Conservation (phyloP, 2,888 invertebrate species). For the Dermolepida albohirtum region DNA sequence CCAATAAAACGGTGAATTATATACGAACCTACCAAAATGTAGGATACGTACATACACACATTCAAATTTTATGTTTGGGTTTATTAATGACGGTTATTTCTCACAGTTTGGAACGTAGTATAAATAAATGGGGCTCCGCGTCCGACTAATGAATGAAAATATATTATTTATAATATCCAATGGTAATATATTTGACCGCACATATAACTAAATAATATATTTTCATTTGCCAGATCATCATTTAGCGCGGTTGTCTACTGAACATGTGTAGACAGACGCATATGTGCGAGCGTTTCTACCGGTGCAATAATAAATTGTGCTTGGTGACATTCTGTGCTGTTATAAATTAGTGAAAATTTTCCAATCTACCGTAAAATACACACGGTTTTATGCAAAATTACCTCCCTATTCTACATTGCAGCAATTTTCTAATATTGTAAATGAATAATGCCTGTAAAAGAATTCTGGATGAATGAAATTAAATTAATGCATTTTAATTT, state of each 20-base stretch:
- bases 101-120: constrained; percentile 11
- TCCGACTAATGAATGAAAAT: constrained; percentile 30
- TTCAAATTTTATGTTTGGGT: constrained; percentile 29
- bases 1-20: too few relatives aligned
- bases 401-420: too few relatives aligned
- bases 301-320: background rate
- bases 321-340: background rate
- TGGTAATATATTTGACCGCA: constrained; percentile 17
- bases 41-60: too few relatives aligned
- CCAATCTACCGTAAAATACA: too few relatives aligned
- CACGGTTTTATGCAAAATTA: too few relatives aligned
- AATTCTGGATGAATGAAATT: too few relatives aligned
- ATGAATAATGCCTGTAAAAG: too few relatives aligned
- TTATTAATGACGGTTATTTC: constrained; percentile 31
- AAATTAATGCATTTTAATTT: too few relatives aligned
- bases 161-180: constrained; percentile 34
- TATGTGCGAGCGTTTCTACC: background rate
- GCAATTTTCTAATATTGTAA: background rate
- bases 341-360: too few relatives aligned
- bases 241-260: constrained; percentile 15
- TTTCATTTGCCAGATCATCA: constrained; percentile 30
- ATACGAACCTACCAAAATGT: too few relatives aligned
- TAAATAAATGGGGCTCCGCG: constrained; percentile 13
- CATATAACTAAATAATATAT: constrained; percentile 24
- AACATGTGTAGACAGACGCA: background rate